Base-by-base conservation (phyloP, 2,888 invertebrate species). In the Andrena camellia region DNA sequence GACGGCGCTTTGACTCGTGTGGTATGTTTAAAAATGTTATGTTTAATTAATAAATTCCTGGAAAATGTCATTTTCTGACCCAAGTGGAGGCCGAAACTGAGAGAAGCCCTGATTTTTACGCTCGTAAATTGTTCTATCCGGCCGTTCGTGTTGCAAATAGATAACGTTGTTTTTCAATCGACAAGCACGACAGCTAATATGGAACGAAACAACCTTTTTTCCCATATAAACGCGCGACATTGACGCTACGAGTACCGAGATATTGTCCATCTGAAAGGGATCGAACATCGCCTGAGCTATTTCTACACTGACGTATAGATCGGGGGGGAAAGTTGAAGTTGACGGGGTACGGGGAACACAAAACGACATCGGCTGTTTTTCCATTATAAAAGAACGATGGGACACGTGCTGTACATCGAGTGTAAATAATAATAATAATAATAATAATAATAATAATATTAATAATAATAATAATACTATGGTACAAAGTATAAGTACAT, bases 401-500 rank as follows among this genome's bases (percentile, higher is more conserved):
- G 66, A 67, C 72, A 69, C 59, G 52, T 67, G 78, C 81, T 78
- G 74, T 73, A 67, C 78, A 68, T 70, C 66, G 68, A 68, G 73
- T 78, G 71, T 69, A 72, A 79, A 89, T 84, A 85, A 88, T 90
- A 84, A 89, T 90, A 90, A 75, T 80, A 67, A 63, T 82, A 52
- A 90, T 62, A 26, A 26, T 91, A 89, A 88, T 88, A 86, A 91
- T 92, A 93, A 92, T 93, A 93, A 93, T 94, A 94, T 5, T 82
- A 42, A 90, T 60, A 23, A 23, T 91, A 89, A 88, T 88, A 86
- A 91, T 92, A 93, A 92, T 93, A 93, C 93, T 94, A 94, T 94
- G 87, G 91, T 94, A 94, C 94, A 94, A 91, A 91, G 91, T 93
- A 93, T 94, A 94, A 94, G 94, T 94, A 94, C 94, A 94, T 93